Conservation (phyloP, 2,113 vertebrate species). For the Prietella phreatophila region DNA sequence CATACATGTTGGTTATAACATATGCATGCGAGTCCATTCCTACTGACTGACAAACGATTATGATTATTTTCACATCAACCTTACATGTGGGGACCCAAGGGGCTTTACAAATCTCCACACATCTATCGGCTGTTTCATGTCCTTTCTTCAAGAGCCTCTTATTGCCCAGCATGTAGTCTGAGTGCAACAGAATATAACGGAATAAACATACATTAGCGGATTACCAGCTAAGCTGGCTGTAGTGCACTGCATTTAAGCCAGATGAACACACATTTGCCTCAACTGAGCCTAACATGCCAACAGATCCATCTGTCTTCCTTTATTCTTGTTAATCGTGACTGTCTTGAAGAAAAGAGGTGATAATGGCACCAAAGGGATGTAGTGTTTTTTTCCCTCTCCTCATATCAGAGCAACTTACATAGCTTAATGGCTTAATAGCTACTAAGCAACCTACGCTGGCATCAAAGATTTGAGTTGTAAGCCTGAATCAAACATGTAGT, state of each 20-base stretch:
- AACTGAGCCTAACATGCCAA: slow-evolving; percentile 32
- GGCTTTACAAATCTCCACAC: slow-evolving; percentile 41
- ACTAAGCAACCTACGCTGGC: neutral
- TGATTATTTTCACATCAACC: slow-evolving; percentile 48
- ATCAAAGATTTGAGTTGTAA: slow-evolving; percentile 34
- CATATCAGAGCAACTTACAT: slow-evolving; percentile 20
- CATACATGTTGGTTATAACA: slow-evolving; percentile 48
- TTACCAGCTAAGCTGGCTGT: slow-evolving; percentile 60
- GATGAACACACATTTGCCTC: slow-evolving; percentile 47
- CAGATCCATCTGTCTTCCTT: slow-evolving; percentile 45
- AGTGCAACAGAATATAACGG: slow-evolving; percentile 42
- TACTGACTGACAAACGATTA: slow-evolving; percentile 37
- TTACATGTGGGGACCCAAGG: neutral
- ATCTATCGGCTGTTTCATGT: slow-evolving; percentile 46
- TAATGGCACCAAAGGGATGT: slow-evolving; percentile 21
- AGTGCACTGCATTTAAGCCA: slow-evolving; percentile 47
- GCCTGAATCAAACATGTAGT: slow-evolving; percentile 11
- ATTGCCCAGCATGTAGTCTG: slow-evolving; percentile 51
- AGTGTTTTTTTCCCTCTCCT: neutral
- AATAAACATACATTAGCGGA: slow-evolving; percentile 56
- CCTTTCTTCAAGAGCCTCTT: slow-evolving; percentile 49
- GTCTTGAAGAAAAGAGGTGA: slow-evolving; percentile 23
- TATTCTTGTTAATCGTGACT: slow-evolving; percentile 28
- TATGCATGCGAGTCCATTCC: slow-evolving; percentile 16
- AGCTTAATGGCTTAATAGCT: slow-evolving; percentile 32